Base-by-base conservation (phyloP, 2,888 invertebrate genomes). In the Carpatolechia fugitivella region DNA sequence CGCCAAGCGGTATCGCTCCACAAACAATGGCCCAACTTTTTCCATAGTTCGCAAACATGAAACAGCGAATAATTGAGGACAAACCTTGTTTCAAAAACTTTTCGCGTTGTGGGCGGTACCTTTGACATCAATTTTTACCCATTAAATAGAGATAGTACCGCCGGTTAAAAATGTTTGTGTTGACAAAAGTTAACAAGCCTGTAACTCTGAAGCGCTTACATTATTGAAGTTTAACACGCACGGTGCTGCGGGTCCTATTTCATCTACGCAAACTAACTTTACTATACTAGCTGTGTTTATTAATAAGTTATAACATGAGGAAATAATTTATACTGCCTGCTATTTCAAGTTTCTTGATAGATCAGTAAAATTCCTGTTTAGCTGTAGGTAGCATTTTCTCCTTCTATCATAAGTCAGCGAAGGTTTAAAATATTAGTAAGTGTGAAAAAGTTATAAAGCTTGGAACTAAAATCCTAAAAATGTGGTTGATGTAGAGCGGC, bases 1-100 rank as follows among this genome's bases (percentile, higher is more conserved):
- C 58, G 60, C n/a, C n/a, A 55, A 56, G 60, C 51, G 54, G 41
- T 29, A 55, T 55, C 54, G 49, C 46, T 47, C 52, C 24, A 59
- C 54, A 24, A 24, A 24, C 24, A 24, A 24, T 24, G 24, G 24
- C 24, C 54, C 51, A 60, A 63, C 60, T 60, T 60, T 60, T 60
- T 40, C 55, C 35, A 50, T 50, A 55, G 53, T 50, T 46, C 29
- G 24, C 53, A 52, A 44, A 47, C 52, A 47, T 52, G 38, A 1
- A 16, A 14, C 16, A 33, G 13, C 35, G 46, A 36, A 51, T 46
- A 24, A 24, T 24, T 24, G 3, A 24, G 24, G 24, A 24, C 24
- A 24, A 24, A 24, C 35, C 51, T 44, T 55, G 51, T 36, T 16
- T 33, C 20, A 41, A 49, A 24, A 54, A 54, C 29, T 54, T 36